Base-by-base conservation (phyloP, 2,113 vertebrate genomes). In the Podarcis raffonei region DNA sequence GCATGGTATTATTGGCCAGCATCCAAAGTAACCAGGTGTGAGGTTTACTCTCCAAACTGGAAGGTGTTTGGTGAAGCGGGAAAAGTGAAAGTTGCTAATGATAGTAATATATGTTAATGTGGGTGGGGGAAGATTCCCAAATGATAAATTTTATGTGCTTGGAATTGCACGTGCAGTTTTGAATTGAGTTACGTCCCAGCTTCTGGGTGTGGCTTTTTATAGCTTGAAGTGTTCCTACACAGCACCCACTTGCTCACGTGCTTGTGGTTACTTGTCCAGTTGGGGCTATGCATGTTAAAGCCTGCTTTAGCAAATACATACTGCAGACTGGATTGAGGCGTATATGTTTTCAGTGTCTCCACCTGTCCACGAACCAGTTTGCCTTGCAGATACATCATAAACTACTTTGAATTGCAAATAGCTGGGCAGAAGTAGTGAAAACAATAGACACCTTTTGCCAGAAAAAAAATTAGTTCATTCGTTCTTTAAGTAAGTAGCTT, bases 401-500 rank as follows among this genome's bases (percentile, higher is more conserved):
- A 78, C 15, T 25, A 37, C 12, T 22, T 6, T 72, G 48, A 30
- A 42, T 2, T 0, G 0, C 35, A 89, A 88, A 13, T 27, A 69
- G 1, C 65, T 69, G 76, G 5, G 66, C 25, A 42, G 53, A 65
- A 66, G 16, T 68, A 12, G 48, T 32, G 37, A 25, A 37, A 85
- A 76, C 35, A 77, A 4, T 16, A 8, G 42, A 35, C 25, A 42
- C 57, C 68, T n/a, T 57, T 85, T 3, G 4, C 72, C 1, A 0
- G 59, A 85, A 78, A 83, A 22, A 53, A 53, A 53, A 53, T 12
- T 0, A 39, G 89, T 65, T 90, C 53, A 81, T 82, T 87, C 30
- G 57, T 85, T 85, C 88, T 78, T 93, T 79, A 42, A 30, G 84
- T 78, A 88, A 93, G 87, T 89, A 95, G 93, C 90, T 53, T 94